Percentiles rank a stretch among this genome's conserved stretches.
phyloP scores from a whole-genome alignment of 2,888 invertebrate genomes.

The Dynastes grantii region DNA sequence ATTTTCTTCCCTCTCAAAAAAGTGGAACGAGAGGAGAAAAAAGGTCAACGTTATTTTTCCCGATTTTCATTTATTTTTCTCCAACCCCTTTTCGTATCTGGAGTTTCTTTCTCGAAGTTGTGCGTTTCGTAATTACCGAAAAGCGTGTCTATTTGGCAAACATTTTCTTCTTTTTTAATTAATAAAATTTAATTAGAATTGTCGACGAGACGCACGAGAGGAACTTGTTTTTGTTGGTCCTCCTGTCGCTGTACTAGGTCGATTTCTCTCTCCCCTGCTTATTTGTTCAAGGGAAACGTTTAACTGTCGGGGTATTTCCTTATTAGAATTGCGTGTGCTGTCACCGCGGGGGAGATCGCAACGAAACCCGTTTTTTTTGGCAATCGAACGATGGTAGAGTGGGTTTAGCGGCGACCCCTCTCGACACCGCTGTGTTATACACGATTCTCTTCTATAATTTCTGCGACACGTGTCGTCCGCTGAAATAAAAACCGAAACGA shows the following conservation, averaged over 20 bases:
- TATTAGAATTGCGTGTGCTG: conserved; percentile 58
- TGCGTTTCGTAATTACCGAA: conserved; percentile 27
- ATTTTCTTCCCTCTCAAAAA: conserved; percentile 12
- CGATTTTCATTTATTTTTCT: conserved; percentile 40
- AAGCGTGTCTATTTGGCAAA: conserved; percentile 47
- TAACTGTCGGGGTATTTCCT: conserved; percentile 59
- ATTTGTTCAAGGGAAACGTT: conserved; percentile 54
- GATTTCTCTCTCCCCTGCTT: conserved; percentile 44
- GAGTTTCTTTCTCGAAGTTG: not conserved
- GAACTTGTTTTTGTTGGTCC: conserved; percentile 28
- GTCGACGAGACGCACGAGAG: conserved; percentile 18
- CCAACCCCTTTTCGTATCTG: not conserved
- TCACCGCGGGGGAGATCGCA: conserved; percentile 42
- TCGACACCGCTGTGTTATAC: conserved; percentile 35
- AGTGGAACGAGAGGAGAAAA: conserved; percentile 21
- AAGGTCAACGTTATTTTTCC: conserved; percentile 46
- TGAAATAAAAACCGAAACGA: conserved; percentile 35
- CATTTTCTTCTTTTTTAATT: conserved; percentile 48
- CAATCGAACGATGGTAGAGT: not conserved
- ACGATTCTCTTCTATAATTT: conserved; percentile 50
- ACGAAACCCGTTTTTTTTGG: conserved; percentile 2
- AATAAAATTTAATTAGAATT: conserved; percentile 49
- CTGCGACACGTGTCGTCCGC: conserved; percentile 45
- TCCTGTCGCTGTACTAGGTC: conserved; percentile 1
- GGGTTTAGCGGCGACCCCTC: conserved; percentile 39